These are phyloP conservation scores for Pleuronectes platessa DNA, from an alignment of 2,113 vertebrate genomes.

Conservation along the genomic window DNA sequence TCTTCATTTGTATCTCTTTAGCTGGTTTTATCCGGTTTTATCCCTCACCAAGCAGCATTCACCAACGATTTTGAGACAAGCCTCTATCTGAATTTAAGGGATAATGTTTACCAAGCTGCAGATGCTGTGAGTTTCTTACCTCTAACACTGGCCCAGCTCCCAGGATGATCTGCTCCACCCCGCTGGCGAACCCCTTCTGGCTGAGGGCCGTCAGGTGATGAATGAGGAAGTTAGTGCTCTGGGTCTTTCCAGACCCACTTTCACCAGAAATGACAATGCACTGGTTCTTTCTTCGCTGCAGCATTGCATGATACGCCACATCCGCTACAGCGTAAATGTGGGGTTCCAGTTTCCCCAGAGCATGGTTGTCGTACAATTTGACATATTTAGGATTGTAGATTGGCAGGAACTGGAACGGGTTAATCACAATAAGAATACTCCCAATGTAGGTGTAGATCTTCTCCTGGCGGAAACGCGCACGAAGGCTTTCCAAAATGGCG, in stretches of 20 bases:
- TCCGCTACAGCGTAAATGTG: conserved; percentile 97
- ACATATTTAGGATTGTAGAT: conserved; percentile 98
- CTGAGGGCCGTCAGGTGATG: conserved; percentile 97
- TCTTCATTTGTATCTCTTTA: too few relatives aligned
- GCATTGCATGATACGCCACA: conserved; percentile 95
- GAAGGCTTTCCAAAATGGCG: conserved; percentile 91
- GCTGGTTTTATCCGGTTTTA: too few relatives aligned
- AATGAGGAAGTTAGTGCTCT: conserved; percentile 98
- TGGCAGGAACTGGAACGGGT: conserved; percentile 96
- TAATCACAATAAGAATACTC: conserved; percentile 95
- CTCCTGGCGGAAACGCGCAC: conserved; percentile 94
- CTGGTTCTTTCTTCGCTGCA: conserved; percentile 91
- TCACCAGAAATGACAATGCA: conserved; percentile 97
- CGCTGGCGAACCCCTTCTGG: conserved; percentile 97
- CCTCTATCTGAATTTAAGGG: neutral
- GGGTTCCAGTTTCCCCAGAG: conserved; percentile 92
- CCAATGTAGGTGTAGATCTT: conserved; percentile 98
- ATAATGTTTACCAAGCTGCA: neutral
- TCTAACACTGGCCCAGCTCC: conserved; percentile 97
- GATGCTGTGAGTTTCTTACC: conserved; percentile 79
- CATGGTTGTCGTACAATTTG: conserved; percentile 96
- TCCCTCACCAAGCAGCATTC: neutral
- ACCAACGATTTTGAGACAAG: neutral
- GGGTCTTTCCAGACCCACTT: conserved; percentile 96
- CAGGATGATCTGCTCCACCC: conserved; percentile 98